phyloP scores from a whole-genome alignment of 2,888 invertebrate genomes.

The Elmis aenea region DNA sequence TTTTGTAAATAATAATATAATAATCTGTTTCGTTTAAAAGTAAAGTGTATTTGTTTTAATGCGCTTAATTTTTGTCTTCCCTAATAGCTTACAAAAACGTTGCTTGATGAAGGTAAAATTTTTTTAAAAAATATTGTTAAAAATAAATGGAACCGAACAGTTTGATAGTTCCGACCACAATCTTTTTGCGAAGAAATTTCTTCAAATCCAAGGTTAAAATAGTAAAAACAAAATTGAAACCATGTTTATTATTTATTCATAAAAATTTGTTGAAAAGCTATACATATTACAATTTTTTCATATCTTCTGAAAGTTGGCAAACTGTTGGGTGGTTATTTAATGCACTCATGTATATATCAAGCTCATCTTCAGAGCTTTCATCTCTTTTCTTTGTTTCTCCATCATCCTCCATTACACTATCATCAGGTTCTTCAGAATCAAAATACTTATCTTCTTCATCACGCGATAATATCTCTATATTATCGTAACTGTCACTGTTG shows the following conservation, averaged over 20 bases:
- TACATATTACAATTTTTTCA: conserved; percentile 32
- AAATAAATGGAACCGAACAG: background rate
- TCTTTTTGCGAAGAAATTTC: too few relatives aligned
- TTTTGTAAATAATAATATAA: too few relatives aligned
- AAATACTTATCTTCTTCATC: conserved; percentile 91
- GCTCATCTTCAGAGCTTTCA: conserved; percentile 56
- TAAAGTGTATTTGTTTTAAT: too few relatives aligned
- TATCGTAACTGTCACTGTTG: conserved; percentile 74
- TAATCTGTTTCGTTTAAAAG: too few relatives aligned
- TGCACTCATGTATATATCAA: conserved; percentile 69
- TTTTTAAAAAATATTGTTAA: too few relatives aligned
- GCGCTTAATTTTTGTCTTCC: too few relatives aligned
- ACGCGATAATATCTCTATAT: conserved; percentile 63
- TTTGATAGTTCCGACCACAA: too few relatives aligned
- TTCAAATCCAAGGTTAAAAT: background rate
- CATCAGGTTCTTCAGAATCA: conserved; percentile 72
- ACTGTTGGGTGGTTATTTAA: conserved; percentile 44
- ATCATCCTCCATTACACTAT: conserved; percentile 31
- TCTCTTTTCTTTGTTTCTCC: conserved; percentile 29
- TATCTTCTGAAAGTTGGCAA: conserved; percentile 33
- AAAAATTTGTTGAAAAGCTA: too few relatives aligned
- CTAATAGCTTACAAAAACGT: too few relatives aligned
- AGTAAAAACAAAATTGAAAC: too few relatives aligned
- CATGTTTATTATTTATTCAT: background rate
- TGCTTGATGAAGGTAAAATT: too few relatives aligned